A percentile compares a stretch with the other conserved stretches of the same genome.
These are phyloP conservation scores for Drosophila sp. DNA, from an alignment of 1,140 invertebrate species.

Conservation along the genomic window DNA sequence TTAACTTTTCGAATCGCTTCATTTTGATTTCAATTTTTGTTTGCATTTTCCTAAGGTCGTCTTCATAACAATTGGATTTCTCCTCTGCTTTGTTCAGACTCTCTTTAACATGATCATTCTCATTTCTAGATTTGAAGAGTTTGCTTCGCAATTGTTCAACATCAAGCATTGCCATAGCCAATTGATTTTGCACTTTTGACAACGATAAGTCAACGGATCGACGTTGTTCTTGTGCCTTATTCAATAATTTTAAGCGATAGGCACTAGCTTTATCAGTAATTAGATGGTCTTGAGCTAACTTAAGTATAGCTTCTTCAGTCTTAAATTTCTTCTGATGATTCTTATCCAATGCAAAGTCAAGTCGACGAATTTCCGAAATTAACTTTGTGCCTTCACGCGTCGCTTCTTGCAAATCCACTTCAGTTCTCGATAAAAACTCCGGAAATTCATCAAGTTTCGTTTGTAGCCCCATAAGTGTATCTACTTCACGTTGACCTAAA, in stretches of 20 bases:
- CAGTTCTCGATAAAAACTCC: conserved; percentile 86
- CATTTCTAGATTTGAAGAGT: conserved; percentile 48
- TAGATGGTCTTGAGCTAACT: conserved; percentile 88
- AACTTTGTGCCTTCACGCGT: conserved; percentile 75
- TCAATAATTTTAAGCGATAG: conserved; percentile 85
- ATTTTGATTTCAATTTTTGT: conserved; percentile 76
- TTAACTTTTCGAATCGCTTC: conserved; percentile 71
- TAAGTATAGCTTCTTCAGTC: conserved; percentile 88
- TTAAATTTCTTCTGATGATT: conserved; percentile 85
- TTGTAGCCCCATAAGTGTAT: conserved; percentile 84
- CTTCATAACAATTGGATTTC: conserved; percentile 42
- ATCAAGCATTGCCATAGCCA: conserved; percentile 87
- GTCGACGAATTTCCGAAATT: conserved; percentile 55
- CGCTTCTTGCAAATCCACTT: conserved; percentile 86
- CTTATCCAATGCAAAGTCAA: conserved; percentile 85
- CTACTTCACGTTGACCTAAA: conserved; percentile 74
- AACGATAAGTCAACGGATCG: conserved; percentile 87
- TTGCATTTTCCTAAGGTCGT: conserved; percentile 62
- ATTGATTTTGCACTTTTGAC: conserved; percentile 87
- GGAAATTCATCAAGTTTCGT: conserved; percentile 85
- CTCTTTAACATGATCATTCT: conserved; percentile 48
- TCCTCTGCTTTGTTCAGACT: conserved; percentile 48
- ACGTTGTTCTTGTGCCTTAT: conserved; percentile 84
- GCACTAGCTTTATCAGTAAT: conserved; percentile 88
- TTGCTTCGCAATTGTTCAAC: conserved; percentile 86